These are phyloP conservation scores for Mugil cephalus DNA, from an alignment of 2,113 vertebrate genomes.

Conservation along the genomic window DNA sequence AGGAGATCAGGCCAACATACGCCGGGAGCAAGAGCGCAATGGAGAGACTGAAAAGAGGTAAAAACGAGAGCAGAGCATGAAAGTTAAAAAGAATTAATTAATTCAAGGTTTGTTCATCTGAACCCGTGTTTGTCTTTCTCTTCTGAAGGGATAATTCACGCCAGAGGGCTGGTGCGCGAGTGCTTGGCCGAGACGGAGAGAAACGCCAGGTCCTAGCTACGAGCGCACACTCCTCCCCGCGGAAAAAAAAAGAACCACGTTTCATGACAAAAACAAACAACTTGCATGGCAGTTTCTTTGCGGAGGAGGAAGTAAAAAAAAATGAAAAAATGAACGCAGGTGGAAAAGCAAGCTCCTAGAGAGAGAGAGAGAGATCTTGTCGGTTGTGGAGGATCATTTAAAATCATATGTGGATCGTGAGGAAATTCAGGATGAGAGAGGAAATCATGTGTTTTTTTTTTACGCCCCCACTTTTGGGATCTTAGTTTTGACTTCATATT, in stretches of 20 bases:
- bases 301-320: constrained; percentile 63
- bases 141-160: constrained; percentile 94
- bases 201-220: constrained; percentile 93
- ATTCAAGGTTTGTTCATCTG: not conserved
- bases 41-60: constrained; percentile 98
- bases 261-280: constrained; percentile 49
- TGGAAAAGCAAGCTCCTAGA: constrained; percentile 45
- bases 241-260: constrained; percentile 61
- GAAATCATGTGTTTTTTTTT: constrained; percentile 65
- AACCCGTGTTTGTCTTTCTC: not conserved
- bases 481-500: constrained; percentile 81
- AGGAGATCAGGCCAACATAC: constrained; percentile 97
- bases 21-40: constrained; percentile 99
- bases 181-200: constrained; percentile 98
- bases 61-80: not conserved
- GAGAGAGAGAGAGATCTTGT: constrained; percentile 13
- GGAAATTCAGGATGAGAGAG: constrained; percentile 51
- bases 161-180: constrained; percentile 95
- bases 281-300: constrained; percentile 74
- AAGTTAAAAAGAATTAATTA: not conserved
- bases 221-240: constrained; percentile 46
- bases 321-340: constrained; percentile 39
- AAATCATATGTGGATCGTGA: constrained; percentile 53
- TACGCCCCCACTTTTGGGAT: constrained; percentile 62
- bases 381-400: constrained; percentile 43